phyloP scores from a whole-genome alignment of 1,140 invertebrate species.

The Choristoneura fumiferana region DNA sequence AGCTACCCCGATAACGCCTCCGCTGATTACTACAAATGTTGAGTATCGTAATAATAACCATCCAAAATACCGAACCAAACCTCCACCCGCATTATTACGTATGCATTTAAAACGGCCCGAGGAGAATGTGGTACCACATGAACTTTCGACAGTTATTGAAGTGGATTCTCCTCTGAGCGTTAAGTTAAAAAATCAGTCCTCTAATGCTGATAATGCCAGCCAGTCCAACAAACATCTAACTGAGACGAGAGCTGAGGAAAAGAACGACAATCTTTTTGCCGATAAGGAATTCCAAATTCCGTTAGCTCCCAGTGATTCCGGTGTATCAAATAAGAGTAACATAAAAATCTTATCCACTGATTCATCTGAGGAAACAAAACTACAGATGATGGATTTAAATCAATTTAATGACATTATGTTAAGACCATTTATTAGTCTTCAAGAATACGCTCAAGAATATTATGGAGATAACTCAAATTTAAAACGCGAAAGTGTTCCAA shows the following conservation, averaged over 20 bases:
- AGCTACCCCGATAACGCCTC: slow-evolving; percentile 13
- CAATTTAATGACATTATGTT: slow-evolving; percentile 71
- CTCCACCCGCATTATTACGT: slow-evolving; percentile 58
- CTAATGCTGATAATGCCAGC: slow-evolving; percentile 33
- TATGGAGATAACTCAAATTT: slow-evolving; percentile 49
- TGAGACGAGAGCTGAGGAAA: not conserved
- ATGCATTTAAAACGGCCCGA: slow-evolving; percentile 53
- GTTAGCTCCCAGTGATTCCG: not conserved
- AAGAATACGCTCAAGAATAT: slow-evolving; percentile 69
- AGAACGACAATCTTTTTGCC: slow-evolving; percentile 5
- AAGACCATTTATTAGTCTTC: slow-evolving; percentile 68
- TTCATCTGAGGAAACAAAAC: slow-evolving; percentile 57
- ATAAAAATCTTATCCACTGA: slow-evolving; percentile 39
- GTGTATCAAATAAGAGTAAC: slow-evolving; percentile 18
- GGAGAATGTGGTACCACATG: slow-evolving; percentile 75
- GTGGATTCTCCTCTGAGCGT: slow-evolving; percentile 80
- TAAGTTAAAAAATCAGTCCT: slow-evolving; percentile 51
- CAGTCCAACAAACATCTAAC: slow-evolving; percentile 23
- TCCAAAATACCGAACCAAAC: slow-evolving; percentile 53
- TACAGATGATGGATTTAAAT: slow-evolving; percentile 68
- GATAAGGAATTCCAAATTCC: slow-evolving; percentile 18
- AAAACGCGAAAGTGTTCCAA: slow-evolving; percentile 46
- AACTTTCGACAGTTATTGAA: slow-evolving; percentile 84
- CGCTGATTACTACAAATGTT: slow-evolving; percentile 23
- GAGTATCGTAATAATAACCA: slow-evolving; percentile 23